Percentiles rank a stretch among this genome's conserved stretches.
Conservation (phyloP, 1,140 invertebrate species). For the Dendroctonus ponderosae region DNA sequence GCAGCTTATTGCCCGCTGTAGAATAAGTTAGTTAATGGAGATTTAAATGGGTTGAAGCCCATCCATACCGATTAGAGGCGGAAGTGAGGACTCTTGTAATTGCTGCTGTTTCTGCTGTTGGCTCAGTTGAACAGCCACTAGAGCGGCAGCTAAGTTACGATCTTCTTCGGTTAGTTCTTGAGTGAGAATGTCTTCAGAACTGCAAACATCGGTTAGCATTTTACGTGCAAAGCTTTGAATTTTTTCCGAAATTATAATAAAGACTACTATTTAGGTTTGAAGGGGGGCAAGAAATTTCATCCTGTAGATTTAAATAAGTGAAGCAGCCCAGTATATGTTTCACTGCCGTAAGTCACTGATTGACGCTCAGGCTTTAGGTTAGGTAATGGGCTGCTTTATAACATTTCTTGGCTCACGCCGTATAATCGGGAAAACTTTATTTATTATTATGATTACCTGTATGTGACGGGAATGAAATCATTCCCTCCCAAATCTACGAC, state of each 20-base stretch:
- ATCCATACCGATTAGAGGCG: conserved; percentile 34
- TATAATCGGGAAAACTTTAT: no score
- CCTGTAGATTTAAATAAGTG: no score
- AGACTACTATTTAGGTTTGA: no score
- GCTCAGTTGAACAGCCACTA: conserved; percentile 56
- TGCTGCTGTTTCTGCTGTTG: conserved; percentile 56
- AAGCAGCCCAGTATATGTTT: no score
- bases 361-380: no score
- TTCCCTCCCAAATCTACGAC: conserved; percentile 48
- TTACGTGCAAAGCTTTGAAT: no score
- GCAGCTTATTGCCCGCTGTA: conserved; percentile 36
- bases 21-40: conserved; percentile 9
- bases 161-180: conserved; percentile 56
- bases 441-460: conserved; percentile 23
- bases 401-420: no score
- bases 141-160: conserved; percentile 53
- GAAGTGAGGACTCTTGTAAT: conserved; percentile 37
- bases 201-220: background rate
- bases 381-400: no score
- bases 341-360: no score
- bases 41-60: background rate
- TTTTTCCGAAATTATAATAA: no score
- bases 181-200: conserved; percentile 46
- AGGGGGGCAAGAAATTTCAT: no score
- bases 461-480: conserved; percentile 50